Percentiles rank a stretch among this genome's conserved stretches.
These are phyloP conservation scores for Platygyra sinensis DNA, from an alignment of 64 coral and sea anemone species.

Conservation along the genomic window DNA sequence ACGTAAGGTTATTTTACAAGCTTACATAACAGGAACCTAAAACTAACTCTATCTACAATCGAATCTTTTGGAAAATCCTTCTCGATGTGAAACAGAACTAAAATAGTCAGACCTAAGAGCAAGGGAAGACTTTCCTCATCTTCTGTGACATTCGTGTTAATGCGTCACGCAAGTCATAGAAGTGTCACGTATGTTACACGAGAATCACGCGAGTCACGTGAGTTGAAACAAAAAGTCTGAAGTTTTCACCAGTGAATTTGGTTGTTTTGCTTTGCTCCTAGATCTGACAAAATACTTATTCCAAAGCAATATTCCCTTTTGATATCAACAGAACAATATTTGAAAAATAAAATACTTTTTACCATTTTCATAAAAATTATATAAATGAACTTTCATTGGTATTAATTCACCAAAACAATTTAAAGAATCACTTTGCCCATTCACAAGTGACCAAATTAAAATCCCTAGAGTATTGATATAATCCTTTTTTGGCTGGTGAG, in stretches of 20 bases:
- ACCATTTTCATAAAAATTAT: conserved; percentile 28
- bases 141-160: neutral
- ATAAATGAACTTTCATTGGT: neutral
- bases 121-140: neutral
- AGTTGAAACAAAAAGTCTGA: too few relatives aligned
- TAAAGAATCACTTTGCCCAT: neutral
- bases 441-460: neutral
- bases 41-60: neutral
- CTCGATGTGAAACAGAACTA: neutral
- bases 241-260: too few relatives aligned
- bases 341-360: neutral
- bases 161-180: neutral
- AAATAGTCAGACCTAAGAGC: neutral
- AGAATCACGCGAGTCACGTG: too few relatives aligned
- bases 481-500: too few relatives aligned
- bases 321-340: neutral
- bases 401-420: neutral
- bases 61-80: neutral
- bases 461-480: neutral
- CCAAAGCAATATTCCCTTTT: neutral
- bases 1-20: neutral
- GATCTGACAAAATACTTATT: neutral
- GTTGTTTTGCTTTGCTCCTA: neutral
- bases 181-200: too few relatives aligned
- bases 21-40: neutral